Conservation (phyloP, 1,140 invertebrate species). For the Micrasema longulum region DNA sequence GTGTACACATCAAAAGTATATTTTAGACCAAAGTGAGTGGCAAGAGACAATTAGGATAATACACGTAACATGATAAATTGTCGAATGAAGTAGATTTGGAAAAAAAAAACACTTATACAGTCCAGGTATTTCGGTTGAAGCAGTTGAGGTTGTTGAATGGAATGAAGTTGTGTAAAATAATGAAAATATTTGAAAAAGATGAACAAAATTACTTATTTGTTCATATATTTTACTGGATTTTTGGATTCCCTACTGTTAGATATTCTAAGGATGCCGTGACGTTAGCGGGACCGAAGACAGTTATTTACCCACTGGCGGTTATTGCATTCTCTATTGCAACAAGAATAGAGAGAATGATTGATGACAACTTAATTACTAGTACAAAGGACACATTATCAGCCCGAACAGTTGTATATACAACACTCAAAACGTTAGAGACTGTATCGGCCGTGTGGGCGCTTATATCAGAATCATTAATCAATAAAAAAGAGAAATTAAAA, state of each 20-base stretch:
- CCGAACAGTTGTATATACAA: conserved; percentile 2
- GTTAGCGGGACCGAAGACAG: conserved; percentile 8
- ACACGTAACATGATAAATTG: no score
- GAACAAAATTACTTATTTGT: conserved; percentile 5
- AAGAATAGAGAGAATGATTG: conserved; percentile 28
- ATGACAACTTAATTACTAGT: not conserved
- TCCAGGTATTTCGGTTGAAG: no score
- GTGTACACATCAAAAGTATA: no score
- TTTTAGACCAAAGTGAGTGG: no score
- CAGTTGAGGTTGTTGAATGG: no score
- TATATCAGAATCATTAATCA: conserved; percentile 13
- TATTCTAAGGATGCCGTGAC: conserved; percentile 2
- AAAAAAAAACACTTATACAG: no score
- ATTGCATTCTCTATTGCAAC: conserved; percentile 20
- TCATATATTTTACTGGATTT: conserved; percentile 29
- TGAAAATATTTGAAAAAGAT: not conserved
- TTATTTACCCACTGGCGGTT: not conserved
- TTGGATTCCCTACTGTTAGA: conserved; percentile 27
- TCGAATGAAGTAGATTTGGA: no score
- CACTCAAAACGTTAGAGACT: conserved; percentile 17
- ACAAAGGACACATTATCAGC: not conserved
- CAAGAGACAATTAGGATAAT: no score
- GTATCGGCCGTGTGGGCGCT: conserved; percentile 4
- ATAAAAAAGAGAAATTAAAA: conserved; percentile 22
- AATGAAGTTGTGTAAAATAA: not conserved